Conservation (phyloP, 2,113 vertebrate genomes). For the Carassius auratus region DNA sequence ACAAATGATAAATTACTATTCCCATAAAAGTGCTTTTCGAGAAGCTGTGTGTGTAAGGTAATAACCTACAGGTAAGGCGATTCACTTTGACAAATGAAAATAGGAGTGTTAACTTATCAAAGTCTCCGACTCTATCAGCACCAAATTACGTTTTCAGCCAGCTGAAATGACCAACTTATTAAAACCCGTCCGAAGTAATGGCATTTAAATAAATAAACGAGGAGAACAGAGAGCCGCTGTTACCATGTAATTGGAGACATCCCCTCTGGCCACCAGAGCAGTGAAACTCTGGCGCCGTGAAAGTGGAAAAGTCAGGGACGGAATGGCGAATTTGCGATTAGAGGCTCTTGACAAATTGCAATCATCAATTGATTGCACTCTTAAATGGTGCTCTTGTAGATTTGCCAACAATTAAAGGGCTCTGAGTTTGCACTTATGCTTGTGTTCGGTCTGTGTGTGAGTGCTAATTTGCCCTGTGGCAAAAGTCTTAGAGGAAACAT, state of each 20-base stretch:
- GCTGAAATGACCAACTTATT: constrained; percentile 51
- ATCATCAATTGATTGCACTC: constrained; percentile 12
- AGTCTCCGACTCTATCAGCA: constrained; percentile 21
- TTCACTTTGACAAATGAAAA: constrained; percentile 37
- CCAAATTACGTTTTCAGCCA: constrained; percentile 43
- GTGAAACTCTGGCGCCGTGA: constrained; percentile 28
- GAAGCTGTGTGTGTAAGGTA: constrained; percentile 10
- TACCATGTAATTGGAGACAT: constrained; percentile 41
- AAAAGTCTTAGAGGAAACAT: neutral
- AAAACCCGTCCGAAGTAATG: constrained; percentile 36
- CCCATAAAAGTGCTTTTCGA: neutral
- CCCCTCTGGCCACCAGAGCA: constrained; percentile 33
- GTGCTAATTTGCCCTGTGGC: neutral
- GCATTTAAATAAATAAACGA: constrained; percentile 44
- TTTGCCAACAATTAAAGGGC: neutral
- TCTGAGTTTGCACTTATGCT: neutral
- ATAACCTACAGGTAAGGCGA: constrained; percentile 34
- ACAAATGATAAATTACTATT: neutral
- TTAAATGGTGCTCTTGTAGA: constrained; percentile 28
- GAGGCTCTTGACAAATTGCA: constrained; percentile 29
- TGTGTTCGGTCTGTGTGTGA: neutral
- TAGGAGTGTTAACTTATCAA: constrained; percentile 23
- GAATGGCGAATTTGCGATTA: constrained; percentile 14
- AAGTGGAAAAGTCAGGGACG: constrained; percentile 21
- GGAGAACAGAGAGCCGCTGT: constrained; percentile 9